phyloP scores from a whole-genome alignment of 2,888 invertebrate species.

The Xylophagus ater region DNA sequence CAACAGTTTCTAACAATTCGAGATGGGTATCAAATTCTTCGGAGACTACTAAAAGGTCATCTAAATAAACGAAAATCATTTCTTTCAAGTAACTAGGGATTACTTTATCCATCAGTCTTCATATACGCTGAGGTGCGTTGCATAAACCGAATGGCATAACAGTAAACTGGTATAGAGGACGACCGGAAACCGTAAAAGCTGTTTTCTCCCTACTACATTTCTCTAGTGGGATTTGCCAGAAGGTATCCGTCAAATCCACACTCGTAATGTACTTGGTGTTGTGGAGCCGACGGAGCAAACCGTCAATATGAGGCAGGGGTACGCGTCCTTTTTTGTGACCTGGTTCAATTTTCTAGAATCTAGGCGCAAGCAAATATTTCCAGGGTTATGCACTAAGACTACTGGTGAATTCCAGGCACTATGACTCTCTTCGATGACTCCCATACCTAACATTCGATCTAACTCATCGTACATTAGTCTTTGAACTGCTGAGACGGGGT shows the following conservation, averaged over 20 bases:
- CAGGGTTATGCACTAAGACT: no score
- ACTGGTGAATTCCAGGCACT: constrained; percentile 14
- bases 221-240: constrained; percentile 14
- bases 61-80: not conserved
- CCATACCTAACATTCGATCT: constrained; percentile 21
- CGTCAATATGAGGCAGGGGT: constrained; percentile 21
- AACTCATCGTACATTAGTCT: constrained; percentile 15
- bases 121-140: not conserved
- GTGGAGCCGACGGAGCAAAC: constrained; percentile 20
- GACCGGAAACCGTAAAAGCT: constrained; percentile 9
- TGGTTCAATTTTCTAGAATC: constrained; percentile 21
- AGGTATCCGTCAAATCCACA: constrained; percentile 21
- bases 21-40: not conserved
- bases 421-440: constrained; percentile 20
- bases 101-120: no score
- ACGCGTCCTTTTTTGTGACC: no score
- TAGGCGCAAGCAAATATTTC: no score
- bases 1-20: not conserved
- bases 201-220: constrained; percentile 16
- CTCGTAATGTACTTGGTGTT: constrained; percentile 21
- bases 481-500: not conserved
- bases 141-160: not conserved
- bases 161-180: not conserved
- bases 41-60: not conserved
- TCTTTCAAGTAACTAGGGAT: not conserved